Percentiles rank a stretch among this genome's conserved stretches.
These are phyloP conservation scores for Thamnophis elegans DNA, from an alignment of 2,797 vertebrate species.

Conservation along the genomic window DNA sequence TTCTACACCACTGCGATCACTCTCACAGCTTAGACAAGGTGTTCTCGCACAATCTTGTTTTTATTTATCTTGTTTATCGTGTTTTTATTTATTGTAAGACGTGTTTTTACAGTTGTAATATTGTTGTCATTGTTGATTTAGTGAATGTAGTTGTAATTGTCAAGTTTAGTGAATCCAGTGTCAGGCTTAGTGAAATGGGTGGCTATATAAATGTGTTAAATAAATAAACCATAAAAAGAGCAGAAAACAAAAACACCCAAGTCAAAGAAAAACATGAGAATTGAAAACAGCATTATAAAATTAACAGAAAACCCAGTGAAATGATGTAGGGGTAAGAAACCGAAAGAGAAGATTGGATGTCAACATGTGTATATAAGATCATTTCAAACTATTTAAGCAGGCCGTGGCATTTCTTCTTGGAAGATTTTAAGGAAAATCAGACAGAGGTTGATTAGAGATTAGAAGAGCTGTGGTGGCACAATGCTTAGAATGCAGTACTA, in stretches of 20 bases:
- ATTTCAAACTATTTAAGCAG: not conserved
- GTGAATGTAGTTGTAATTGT: not conserved
- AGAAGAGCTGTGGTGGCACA: too few species aligned
- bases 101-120: not conserved
- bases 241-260: not conserved
- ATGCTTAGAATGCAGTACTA: too few species aligned
- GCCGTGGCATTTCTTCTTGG: not conserved
- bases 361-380: not conserved
- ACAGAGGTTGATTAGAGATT: not conserved
- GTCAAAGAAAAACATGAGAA: not conserved
- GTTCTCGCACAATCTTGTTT: not conserved
- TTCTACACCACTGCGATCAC: not conserved
- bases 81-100: not conserved
- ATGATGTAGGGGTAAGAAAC: not conserved
- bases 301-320: not conserved
- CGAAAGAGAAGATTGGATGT: not conserved
- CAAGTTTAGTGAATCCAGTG: not conserved
- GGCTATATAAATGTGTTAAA: not conserved
- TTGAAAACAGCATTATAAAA: not conserved
- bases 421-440: not conserved
- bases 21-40: not conserved
- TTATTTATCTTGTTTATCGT: not conserved
- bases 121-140: not conserved
- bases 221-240: not conserved
- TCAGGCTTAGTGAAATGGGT: not conserved